Conservation (phyloP, 2,113 vertebrate species). For the Ailuropoda melanoleuca region DNA sequence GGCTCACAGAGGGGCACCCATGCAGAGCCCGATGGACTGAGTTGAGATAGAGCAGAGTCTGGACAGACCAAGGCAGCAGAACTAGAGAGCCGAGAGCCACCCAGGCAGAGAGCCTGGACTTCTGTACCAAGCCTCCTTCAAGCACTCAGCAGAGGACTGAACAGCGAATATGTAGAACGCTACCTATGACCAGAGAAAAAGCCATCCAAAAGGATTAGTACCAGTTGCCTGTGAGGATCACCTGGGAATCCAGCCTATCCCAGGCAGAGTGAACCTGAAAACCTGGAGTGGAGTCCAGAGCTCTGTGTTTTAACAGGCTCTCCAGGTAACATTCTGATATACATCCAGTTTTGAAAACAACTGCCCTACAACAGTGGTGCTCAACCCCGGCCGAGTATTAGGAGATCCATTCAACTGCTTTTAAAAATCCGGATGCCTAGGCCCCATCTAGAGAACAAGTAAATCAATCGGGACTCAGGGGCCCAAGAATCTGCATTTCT, state of each 20-base stretch:
- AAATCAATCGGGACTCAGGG: neutral
- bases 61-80: neutral
- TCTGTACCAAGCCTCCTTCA: neutral
- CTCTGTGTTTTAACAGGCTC: neutral
- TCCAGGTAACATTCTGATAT: neutral
- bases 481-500: neutral
- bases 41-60: neutral
- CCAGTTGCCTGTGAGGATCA: too few relatives aligned
- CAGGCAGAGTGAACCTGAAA: neutral
- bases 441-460: too few relatives aligned
- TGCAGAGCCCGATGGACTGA: neutral
- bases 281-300: fast-evolving
- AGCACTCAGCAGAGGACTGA: neutral
- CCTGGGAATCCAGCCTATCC: neutral
- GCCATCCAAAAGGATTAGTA: neutral
- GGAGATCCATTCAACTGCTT: neutral
- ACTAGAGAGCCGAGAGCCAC: neutral
- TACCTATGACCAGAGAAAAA: neutral
- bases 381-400: neutral
- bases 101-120: neutral
- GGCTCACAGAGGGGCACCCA: neutral
- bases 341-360: neutral
- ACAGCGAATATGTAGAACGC: too few relatives aligned
- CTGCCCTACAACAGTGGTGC: neutral
- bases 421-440: neutral